Evolutionary conservation across 2,797 vertebrate genomes (phyloP), one percentile per base, ranked within the genome.

Genomic region (Morelia viridis): DNA sequence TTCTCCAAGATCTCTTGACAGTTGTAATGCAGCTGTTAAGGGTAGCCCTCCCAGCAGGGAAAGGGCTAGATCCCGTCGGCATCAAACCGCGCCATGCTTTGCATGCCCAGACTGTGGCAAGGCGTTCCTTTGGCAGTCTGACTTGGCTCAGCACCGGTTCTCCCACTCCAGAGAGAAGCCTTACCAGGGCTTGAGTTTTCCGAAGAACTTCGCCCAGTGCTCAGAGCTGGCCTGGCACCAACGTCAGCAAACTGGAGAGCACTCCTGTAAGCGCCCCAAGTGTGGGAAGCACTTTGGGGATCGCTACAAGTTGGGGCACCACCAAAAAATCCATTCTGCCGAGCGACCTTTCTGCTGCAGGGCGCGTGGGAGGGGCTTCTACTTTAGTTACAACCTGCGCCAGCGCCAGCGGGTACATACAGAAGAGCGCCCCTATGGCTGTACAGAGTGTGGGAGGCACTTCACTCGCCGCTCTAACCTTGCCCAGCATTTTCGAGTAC

Each of bases 401-500:
- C 89, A 92, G 89, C 60, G 83, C 5, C 89, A 61, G 26, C 6
- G 53, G 26, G 68, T 50, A 19, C 60, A 57, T 22, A 46, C 68
- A 0, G 89, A 46, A 0, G 50, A 88, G 17, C 31, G n/a, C 12
- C 50, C 85, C 12, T 53, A 90, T 9, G 0, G 17, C 17, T 92
- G 92, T 19, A 11, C 50, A 0, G 68, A 90, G 0, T 92, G 92
- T 1, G 92, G 89, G 0, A 87, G 92, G 7, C 6, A 15, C 26
- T 92, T 92, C 85, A 88, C 58, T n/a, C 92, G 92, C 6, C 89
- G 85, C 68, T 92, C 58, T 71, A 92, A 90, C 60, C 92, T 92
- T 1, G 46, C 19, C n/a, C 92, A 92, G 19, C 92, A 92, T 24
- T 86, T 87, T 53, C 89, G 85, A 19, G 85, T 92, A 15, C 92